Evolutionary conservation across 2,113 vertebrate genomes (phyloP), one percentile per base, ranked within the genome.

Genomic region (Microtus montanus): DNA sequence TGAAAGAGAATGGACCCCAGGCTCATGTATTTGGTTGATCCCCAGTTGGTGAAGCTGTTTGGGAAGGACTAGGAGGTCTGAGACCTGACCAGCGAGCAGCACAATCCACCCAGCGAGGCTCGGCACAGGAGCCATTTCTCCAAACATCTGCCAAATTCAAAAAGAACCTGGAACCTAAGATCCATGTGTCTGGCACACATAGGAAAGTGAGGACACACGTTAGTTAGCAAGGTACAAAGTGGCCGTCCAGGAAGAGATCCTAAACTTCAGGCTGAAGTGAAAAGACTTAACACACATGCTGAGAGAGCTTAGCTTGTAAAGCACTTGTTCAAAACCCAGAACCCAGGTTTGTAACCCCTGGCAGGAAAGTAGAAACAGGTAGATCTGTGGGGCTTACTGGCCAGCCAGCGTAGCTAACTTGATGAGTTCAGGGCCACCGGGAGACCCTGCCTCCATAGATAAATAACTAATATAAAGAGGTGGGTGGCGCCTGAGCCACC

Each of bases 151-250:
- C 58, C 58, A 20, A 58, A 74, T 58, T 87, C 49, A 17, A 92
- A 73, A 47, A 58, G n/a, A 84, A 84, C 44, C 58, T 49, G 74
- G 64, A 89, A n/a, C 4, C 30, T 28, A 54, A 90, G 24, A 28
- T 54, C 26, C 41, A 0, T 71, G 52, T 58, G 24, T 58, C 80
- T 20, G 14, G 58, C 30, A n/a, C 0, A 11, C 38, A 61, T 0
- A 5, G 41, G 17, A 28, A 73, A 63, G 74, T n/a, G 33, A 9
- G 30, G 1, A 8, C 8, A 5, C 0, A 12, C 1, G 2, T 35
- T 68, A 22, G 44, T 58, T 80, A 26, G 61, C 73, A 54, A 14
- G 38, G 22, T 54, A n/a, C 66, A 38, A 84, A 44, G 82, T 44
- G 80, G 4, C 13, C 38, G 24, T 19, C 20, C 35, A 73, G 33